A percentile compares a stretch with the other conserved stretches of the same genome.
phyloP scores from a whole-genome alignment of 2,113 vertebrate genomes.

The Sphaerodactylus townsendi region DNA sequence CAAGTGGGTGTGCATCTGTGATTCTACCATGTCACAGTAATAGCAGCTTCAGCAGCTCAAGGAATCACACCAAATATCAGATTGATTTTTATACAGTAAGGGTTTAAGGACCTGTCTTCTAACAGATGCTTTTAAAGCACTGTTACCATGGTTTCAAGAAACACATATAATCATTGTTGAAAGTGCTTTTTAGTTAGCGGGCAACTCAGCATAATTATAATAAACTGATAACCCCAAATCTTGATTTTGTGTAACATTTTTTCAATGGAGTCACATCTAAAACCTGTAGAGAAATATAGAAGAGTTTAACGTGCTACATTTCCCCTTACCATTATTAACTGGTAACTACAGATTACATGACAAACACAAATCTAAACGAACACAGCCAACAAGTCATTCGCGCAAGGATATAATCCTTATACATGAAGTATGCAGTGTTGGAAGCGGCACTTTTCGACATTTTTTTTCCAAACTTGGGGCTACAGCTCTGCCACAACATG shows the following conservation, averaged over 20 bases:
- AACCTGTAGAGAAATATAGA: slow-evolving; percentile 70
- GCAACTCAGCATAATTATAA: slow-evolving; percentile 73
- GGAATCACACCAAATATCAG: slow-evolving; percentile 69
- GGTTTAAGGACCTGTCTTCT: slow-evolving; percentile 68
- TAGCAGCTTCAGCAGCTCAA: slow-evolving; percentile 81
- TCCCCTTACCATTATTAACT: slow-evolving; percentile 72
- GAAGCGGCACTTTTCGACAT: slow-evolving; percentile 77
- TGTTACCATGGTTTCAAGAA: slow-evolving; percentile 64
- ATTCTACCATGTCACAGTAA: slow-evolving; percentile 73
- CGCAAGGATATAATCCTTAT: slow-evolving; percentile 52
- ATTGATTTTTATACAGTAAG: slow-evolving; percentile 71
- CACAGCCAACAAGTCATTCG: slow-evolving; percentile 74
- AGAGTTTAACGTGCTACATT: slow-evolving; percentile 70
- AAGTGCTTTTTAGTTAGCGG: slow-evolving; percentile 80
- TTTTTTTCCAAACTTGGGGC: slow-evolving; percentile 77
- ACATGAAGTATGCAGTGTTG: slow-evolving; percentile 80
- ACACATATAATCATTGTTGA: slow-evolving; percentile 67
- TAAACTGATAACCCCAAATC: slow-evolving; percentile 69
- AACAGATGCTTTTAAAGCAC: slow-evolving; percentile 68
- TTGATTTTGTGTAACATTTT: slow-evolving; percentile 67
- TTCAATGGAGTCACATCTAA: slow-evolving; percentile 61
- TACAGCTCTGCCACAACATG: slow-evolving; percentile 70
- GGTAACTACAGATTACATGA: slow-evolving; percentile 74
- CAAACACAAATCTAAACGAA: slow-evolving; percentile 76
- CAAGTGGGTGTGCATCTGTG: slow-evolving; percentile 63